Percentiles rank a stretch among this genome's conserved stretches.
These are phyloP conservation scores for Salminus brasiliensis DNA, from an alignment of 2,113 vertebrate species.

Conservation along the genomic window DNA sequence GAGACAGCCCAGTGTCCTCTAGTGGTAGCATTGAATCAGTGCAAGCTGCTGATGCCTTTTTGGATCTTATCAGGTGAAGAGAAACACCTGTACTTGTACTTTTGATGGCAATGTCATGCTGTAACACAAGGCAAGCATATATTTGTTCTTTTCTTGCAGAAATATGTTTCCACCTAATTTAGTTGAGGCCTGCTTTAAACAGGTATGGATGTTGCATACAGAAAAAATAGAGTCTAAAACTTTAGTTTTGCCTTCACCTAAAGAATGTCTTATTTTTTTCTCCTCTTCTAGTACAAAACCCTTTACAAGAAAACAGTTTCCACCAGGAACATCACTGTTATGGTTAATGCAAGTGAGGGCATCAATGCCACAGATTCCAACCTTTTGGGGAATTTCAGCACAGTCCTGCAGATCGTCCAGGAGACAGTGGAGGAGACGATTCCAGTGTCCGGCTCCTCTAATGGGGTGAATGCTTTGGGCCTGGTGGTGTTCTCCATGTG, in stretches of 20 bases:
- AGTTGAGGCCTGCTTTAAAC: slow-evolving; percentile 96
- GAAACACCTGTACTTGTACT: neutral
- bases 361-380: slow-evolving; percentile 64
- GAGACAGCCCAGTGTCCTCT: slow-evolving; percentile 79
- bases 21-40: slow-evolving; percentile 84
- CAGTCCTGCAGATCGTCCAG: slow-evolving; percentile 80
- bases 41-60: slow-evolving; percentile 90
- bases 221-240: neutral
- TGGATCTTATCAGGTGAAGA: slow-evolving; percentile 91
- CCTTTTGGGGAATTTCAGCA: slow-evolving; percentile 79
- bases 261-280: neutral
- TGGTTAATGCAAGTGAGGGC: slow-evolving; percentile 63
- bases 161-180: slow-evolving; percentile 98
- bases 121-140: neutral
- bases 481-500: slow-evolving; percentile 96
- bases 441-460: slow-evolving; percentile 85
- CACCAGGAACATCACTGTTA: slow-evolving; percentile 74
- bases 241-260: neutral
- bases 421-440: slow-evolving; percentile 85
- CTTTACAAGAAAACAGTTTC: slow-evolving; percentile 82
- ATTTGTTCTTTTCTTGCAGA: slow-evolving; percentile 69
- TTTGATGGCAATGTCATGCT: neutral
- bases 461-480: slow-evolving; percentile 91
- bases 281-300: slow-evolving; percentile 88
- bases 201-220: slow-evolving; percentile 79